Base-by-base conservation (phyloP, 1,140 invertebrate genomes). In the Caenorhabditis inopinata region DNA sequence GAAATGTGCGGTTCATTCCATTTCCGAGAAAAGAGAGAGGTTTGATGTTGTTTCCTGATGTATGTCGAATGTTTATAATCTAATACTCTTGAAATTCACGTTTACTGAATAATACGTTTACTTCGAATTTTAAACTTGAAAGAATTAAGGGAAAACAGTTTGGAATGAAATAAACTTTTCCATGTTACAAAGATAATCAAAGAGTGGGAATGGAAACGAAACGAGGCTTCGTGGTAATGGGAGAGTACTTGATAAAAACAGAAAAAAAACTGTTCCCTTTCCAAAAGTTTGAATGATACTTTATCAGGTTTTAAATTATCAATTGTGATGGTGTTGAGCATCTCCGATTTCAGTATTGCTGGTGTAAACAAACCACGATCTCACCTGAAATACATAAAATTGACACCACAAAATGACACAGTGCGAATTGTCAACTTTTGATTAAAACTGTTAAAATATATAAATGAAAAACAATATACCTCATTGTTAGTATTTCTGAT, bases 291-390 rank as follows among this genome's bases (percentile, higher is more conserved):
- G n/a, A n/a, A n/a, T n/a, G n/a, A n/a, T n/a, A n/a, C n/a, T n/a
- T n/a, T n/a, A n/a, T n/a, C n/a, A n/a, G n/a, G n/a, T n/a, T n/a
- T n/a, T 42, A 42, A 42, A 7, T 5, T 42, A 21, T 68, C 27
- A 68, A 38, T 68, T 16, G 21, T 68, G 58, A 9, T 68, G 58
- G n/a, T 68, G 58, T 4, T 68, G 32, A 18, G 32, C 32, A 21
- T 68, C 58, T 0, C 32, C 58, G 27, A 68, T 68, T 27, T 68
- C 58, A 21, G 58, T 68, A 21, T 68, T 68, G 58, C 58, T 68
- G n/a, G 58, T 68, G 58, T 68, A 68, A 38, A 68, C 58, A 68
- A 68, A 68, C 58, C 58, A 68, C 32, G 58, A 68, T 68, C 38
- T 68, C n/a, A 68, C 58, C 58, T 68, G 58, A n/a, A 68, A 68